phyloP scores from a whole-genome alignment of 2,888 invertebrate genomes.

The Nemotelus nigrinus region DNA sequence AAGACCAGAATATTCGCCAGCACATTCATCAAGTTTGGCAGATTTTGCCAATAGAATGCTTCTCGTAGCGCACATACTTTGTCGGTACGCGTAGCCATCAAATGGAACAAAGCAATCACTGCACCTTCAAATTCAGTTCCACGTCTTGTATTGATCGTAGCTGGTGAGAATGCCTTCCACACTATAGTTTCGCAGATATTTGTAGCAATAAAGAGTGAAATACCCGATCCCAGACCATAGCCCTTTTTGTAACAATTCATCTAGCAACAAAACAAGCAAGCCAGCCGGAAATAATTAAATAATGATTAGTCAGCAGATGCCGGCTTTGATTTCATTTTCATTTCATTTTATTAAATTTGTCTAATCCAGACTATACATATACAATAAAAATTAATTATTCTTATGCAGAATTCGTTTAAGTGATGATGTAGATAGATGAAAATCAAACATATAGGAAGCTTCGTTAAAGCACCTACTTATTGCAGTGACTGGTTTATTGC shows the following conservation, averaged over 20 bases:
- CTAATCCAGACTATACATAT: no score
- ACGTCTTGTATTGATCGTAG: conserved; percentile 95
- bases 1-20: conserved; percentile 98
- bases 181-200: conserved; percentile 99
- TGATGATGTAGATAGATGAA: no score
- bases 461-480: no score
- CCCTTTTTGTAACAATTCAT: conserved; percentile 98
- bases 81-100: conserved; percentile 96
- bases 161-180: conserved; percentile 99
- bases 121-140: conserved; percentile 99
- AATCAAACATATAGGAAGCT: no score
- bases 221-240: conserved; percentile 98
- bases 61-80: conserved; percentile 98
- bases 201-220: conserved; percentile 99
- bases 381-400: no score
- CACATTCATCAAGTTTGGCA: conserved; percentile 99
- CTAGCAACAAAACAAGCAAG: conserved; percentile 94
- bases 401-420: no score
- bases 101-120: conserved; percentile 97
- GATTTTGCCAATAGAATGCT: conserved; percentile 98
- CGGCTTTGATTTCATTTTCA: conserved; percentile 99
- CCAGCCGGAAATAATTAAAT: conserved; percentile 99
- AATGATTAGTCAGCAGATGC: conserved; percentile 97
- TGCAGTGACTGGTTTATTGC: no score
- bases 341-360: no score